Evolutionary conservation across 2,888 invertebrate genomes (phyloP), one percentile per base, ranked within the genome.

Genomic region (Polyploca ridens): DNA sequence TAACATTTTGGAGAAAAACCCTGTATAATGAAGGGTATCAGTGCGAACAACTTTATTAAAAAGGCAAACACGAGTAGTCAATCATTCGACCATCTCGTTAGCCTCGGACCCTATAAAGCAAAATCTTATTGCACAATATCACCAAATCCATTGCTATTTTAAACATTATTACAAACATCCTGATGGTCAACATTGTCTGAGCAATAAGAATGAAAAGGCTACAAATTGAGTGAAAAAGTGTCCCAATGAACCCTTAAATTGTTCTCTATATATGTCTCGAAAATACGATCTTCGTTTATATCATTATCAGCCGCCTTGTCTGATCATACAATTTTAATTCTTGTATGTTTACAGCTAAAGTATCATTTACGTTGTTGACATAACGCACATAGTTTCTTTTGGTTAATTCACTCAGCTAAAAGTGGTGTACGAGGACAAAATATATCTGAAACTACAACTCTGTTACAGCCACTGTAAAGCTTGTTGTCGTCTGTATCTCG

Each of bases 31-130:
- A 88, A 85, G 81, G 84, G 86, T 87, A 84, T 88, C 84, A 82
- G 85, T 84, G 86, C 82, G 84, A 88, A 89, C 89, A 86, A 86
- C 88, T 89, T 85, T 87, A 90, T 90, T 87, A 81, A 89, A 86
- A 90, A 88, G 86, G 88, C 77, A 84, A 89, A 85, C 82, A 85
- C 79, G 76, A 83, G 84, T 78, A 83, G 81, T 81, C 77, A 79
- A 82, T 81, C 81, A 83, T 78, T 83, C 78, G 81, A 77, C 68
- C 67, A 69, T 78, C 83, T 82, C 75, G 87, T 84, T 86, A 84
- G 82, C 89, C 89, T 90, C 79, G 71, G 73, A 68, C 78, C 82
- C 79, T 83, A 78, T 75, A 80, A 75, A 81, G 81, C 74, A 76
- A 80, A 77, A 81, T 77, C 76, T 79, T 76, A 81, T 84, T 82